Evolutionary conservation across 2,797 vertebrate species (phyloP), one percentile per base, ranked within the genome.

Genomic region (Cygnus olor): DNA sequence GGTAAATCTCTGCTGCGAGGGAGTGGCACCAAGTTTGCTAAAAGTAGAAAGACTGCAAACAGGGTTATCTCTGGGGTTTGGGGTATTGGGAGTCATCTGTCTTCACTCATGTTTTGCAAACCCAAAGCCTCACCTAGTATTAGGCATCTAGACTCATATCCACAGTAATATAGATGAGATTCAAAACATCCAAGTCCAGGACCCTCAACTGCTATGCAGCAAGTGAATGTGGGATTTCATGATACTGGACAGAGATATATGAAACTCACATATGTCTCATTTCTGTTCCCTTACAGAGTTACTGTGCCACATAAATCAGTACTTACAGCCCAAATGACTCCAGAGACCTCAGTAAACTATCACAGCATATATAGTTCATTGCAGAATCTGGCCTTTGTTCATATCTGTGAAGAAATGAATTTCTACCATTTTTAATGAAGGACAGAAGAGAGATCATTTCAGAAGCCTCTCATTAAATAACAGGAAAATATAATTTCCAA

Each of bases 401-500:
- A 58, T 72, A 47, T 58, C 27, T 40, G 27, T 28, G 20, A 80
- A 68, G 8, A 93, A 84, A 76, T 47, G n/a, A 40, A 63, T 86
- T 91, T 73, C 38, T 83, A 28, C 4, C 1, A 40, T 63, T 89
- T 92, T 76, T 81, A 79, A 74, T 72, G 20, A 81, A 38, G 74
- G 89, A 88, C 45, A 81, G 34, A 84, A 53, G 21, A 85, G 10
- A n/a, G 56, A 74, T 76, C 80, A 86, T 86, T 84, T 79, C 36
- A 79, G 61, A 89, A 89, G 19, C 13, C 6, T 91, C n/a, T 80
- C 49, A 66, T 65, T 60, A 63, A 90, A 76, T 81, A 89, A 74
- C 21, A 34, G 19, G 34, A 71, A 94, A 85, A 76, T 47, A 78
- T 17, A 38, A 81, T 79, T 93, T 95, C 45, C 9, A 91, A 49